phyloP scores from a whole-genome alignment of 2,113 vertebrate species.

The Callipepla squamata region DNA sequence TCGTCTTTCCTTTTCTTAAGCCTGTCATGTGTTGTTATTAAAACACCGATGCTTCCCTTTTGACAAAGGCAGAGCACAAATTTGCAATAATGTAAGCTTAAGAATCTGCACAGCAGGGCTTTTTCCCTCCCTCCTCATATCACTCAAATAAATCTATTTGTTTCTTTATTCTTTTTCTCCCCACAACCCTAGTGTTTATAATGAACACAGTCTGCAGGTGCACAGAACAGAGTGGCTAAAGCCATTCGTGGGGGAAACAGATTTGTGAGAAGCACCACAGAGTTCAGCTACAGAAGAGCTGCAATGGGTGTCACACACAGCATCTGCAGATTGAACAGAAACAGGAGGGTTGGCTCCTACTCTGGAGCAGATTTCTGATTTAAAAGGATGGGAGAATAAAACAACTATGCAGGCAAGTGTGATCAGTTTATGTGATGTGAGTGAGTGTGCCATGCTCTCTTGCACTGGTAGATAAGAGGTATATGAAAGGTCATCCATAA shows the following conservation, averaged over 20 bases:
- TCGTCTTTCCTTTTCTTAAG: background rate
- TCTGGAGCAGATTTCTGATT: background rate
- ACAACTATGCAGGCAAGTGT: background rate
- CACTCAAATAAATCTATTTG: background rate
- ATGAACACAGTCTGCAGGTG: background rate
- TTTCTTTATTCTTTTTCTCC: background rate
- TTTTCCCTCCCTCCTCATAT: background rate
- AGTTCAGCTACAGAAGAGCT: background rate
- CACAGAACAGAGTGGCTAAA: fast-evolving
- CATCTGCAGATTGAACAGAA: background rate
- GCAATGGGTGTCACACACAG: background rate
- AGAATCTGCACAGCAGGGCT: background rate
- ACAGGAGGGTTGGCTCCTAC: background rate
- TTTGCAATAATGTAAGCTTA: background rate
- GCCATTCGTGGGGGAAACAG: background rate
- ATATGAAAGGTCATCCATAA: background rate
- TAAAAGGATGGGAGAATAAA: background rate
- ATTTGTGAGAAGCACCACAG: background rate
- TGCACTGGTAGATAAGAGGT: background rate
- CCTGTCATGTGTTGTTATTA: background rate
- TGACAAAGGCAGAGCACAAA: background rate
- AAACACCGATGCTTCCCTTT: background rate
- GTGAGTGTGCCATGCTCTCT: background rate
- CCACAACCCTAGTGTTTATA: background rate
- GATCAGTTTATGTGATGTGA: background rate